These are phyloP conservation scores for Aphelocoma coerulescens DNA, from an alignment of 2,113 vertebrate genomes.

Conservation along the genomic window DNA sequence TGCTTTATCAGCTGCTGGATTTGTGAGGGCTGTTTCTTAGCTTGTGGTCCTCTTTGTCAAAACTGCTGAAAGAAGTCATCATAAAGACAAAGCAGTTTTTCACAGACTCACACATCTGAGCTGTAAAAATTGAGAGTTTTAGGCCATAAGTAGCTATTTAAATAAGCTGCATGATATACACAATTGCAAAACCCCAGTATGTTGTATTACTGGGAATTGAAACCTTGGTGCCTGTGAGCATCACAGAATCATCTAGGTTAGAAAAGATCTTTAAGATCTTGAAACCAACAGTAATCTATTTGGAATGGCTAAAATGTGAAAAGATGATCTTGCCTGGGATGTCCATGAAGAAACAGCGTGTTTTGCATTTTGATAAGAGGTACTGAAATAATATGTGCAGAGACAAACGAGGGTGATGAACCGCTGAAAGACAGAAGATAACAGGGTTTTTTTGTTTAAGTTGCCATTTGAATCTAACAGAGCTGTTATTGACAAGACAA, in stretches of 20 bases:
- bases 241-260: background rate
- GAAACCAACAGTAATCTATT: background rate
- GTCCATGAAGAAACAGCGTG: background rate
- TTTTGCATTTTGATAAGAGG: background rate
- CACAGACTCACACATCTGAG: background rate
- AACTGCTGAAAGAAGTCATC: background rate
- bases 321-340: background rate
- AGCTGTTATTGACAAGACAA: background rate
- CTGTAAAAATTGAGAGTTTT: background rate
- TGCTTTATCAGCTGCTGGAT: background rate
- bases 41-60: background rate
- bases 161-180: background rate
- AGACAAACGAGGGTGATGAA: background rate
- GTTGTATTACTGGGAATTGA: background rate
- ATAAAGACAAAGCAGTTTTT: background rate
- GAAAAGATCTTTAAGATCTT: background rate
- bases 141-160: background rate
- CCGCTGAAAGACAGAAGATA: background rate
- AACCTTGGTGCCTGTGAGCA: background rate
- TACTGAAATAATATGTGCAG: background rate
- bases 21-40: background rate
- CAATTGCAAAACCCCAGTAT: background rate
- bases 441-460: background rate
- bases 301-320: background rate
- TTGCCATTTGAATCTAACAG: background rate